These are phyloP conservation scores for Tachycineta bicolor DNA, from an alignment of 2,113 vertebrate species.

Conservation along the genomic window DNA sequence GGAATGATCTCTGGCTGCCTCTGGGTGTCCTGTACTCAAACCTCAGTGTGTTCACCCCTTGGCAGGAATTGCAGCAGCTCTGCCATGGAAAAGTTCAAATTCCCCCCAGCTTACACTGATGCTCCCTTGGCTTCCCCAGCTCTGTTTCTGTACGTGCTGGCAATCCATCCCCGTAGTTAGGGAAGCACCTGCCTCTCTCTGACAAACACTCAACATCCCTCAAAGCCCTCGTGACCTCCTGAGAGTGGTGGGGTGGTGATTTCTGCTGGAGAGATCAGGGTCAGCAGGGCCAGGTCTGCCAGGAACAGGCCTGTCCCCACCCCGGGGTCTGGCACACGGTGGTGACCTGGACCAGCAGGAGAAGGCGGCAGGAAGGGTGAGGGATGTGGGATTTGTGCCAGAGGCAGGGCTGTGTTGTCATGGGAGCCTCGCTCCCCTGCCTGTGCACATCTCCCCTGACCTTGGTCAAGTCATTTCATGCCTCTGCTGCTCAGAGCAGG, in stretches of 20 bases:
- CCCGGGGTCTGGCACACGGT: fast-evolving
- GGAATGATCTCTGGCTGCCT: not conserved
- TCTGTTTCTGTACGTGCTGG: not conserved
- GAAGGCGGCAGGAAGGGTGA: fast-evolving
- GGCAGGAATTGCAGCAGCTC: not conserved
- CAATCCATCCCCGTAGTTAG: not conserved
- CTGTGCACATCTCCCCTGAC: not conserved
- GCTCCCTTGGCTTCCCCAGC: not conserved
- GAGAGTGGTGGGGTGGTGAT: not conserved
- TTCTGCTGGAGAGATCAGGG: fast-evolving
- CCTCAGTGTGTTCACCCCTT: not conserved
- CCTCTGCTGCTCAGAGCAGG: not conserved
- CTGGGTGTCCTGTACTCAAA: not conserved
- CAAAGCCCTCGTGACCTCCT: not conserved
- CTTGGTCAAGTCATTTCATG: not conserved
- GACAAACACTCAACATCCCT: not conserved
- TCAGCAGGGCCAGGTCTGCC: not conserved
- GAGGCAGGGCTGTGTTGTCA: fast-evolving
- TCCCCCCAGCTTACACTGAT: not conserved
- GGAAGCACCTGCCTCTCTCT: not conserved
- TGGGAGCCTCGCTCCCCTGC: fast-evolving
- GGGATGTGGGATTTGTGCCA: not conserved
- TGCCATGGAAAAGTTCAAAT: not conserved
- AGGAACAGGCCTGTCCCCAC: not conserved
- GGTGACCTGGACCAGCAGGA: not conserved